phyloP scores from a whole-genome alignment of 2,113 vertebrate genomes.

The Glaucomys volans region DNA sequence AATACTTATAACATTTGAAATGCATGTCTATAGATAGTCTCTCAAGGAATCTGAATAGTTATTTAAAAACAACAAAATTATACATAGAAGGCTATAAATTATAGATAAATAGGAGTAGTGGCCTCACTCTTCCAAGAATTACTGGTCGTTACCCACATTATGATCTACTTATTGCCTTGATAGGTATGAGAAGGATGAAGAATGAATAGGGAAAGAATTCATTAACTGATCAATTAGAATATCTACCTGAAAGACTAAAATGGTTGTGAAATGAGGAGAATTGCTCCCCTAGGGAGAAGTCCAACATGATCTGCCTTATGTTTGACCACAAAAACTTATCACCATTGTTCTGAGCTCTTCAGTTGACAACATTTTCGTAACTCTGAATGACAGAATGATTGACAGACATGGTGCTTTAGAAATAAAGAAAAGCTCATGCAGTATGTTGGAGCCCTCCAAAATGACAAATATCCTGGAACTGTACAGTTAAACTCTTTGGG shows the following conservation, averaged over 20 bases:
- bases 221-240: constrained; percentile 50
- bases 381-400: constrained; percentile 66
- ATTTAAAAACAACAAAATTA: constrained; percentile 32
- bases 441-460: constrained; percentile 39
- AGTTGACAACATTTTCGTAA: constrained; percentile 36
- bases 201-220: constrained; percentile 13
- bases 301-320: constrained; percentile 29
- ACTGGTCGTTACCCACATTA: neutral
- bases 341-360: constrained; percentile 47
- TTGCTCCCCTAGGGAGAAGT: constrained; percentile 32
- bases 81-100: neutral
- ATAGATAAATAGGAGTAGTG: neutral
- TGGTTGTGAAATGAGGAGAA: constrained; percentile 52
- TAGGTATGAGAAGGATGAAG: constrained; percentile 45
- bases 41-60: constrained; percentile 23
- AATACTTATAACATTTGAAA: constrained; percentile 29
- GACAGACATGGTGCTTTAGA: constrained; percentile 51
- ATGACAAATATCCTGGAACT: constrained; percentile 44
- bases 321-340: constrained; percentile 57
- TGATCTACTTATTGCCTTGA: neutral
- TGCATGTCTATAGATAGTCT: constrained; percentile 20
- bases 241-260: constrained; percentile 50
- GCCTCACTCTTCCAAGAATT: neutral
- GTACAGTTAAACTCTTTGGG: constrained; percentile 47
- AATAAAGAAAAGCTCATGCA: constrained; percentile 32